phyloP scores from a whole-genome alignment of 2,888 invertebrate species.

The Patella ulyssiponensis region DNA sequence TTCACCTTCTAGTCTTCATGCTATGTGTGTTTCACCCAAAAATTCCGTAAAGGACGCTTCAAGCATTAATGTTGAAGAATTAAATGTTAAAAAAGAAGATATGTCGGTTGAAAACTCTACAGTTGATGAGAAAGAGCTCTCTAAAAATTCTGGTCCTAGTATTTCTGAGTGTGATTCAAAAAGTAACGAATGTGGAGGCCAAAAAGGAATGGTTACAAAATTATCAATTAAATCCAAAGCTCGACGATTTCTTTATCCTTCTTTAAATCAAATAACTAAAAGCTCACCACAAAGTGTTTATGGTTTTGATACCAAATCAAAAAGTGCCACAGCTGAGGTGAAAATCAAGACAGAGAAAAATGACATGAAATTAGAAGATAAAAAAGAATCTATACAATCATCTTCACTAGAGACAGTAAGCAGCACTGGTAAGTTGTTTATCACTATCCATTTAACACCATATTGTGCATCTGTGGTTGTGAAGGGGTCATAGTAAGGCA shows the following conservation, averaged over 20 bases:
- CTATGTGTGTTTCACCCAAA: slow-evolving; percentile 45
- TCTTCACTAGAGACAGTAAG: background rate
- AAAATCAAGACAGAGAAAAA: slow-evolving; percentile 13
- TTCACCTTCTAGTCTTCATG: slow-evolving; percentile 42
- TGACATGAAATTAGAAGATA: background rate
- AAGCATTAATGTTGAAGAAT: background rate
- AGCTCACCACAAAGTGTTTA: slow-evolving; percentile 45
- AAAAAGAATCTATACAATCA: background rate
- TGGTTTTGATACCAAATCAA: slow-evolving; percentile 27
- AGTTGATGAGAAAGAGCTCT: no score
- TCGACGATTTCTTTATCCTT: slow-evolving; percentile 52
- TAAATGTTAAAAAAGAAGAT: background rate
- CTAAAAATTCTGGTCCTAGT: no score
- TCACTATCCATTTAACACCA: no score
- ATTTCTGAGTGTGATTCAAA: background rate
- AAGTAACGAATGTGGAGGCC: background rate
- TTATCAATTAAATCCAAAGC: slow-evolving; percentile 17
- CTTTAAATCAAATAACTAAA: slow-evolving; percentile 41
- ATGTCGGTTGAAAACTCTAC: no score
- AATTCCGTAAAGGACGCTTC: background rate
- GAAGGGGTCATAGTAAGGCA: no score
- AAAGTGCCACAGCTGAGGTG: slow-evolving; percentile 17
- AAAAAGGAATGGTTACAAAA: background rate
- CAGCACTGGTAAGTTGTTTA: no score
- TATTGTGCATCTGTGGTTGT: no score